A percentile compares a stretch with the other conserved stretches of the same genome.
Conservation (phyloP, 2,797 vertebrate species). For the Channa striata region DNA sequence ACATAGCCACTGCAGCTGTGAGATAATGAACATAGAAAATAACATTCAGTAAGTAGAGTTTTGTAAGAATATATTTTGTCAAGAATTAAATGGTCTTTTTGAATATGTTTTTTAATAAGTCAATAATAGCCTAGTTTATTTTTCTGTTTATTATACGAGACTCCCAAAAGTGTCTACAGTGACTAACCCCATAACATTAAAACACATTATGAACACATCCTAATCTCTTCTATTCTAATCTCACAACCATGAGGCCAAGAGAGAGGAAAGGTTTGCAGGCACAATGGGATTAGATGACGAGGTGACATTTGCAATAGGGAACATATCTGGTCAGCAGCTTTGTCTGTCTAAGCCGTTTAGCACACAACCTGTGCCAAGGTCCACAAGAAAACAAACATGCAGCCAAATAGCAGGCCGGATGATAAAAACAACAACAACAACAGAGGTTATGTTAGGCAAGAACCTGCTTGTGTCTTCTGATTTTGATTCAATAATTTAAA, state of each 20-base stretch:
- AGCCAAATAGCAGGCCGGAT: conserved; percentile 38
- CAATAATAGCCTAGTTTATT: too few relatives aligned
- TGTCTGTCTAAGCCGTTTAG: conserved; percentile 77
- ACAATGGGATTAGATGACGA: conserved; percentile 71
- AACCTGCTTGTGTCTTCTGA: neutral
- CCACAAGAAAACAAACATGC: conserved; percentile 56
- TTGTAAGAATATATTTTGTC: neutral
- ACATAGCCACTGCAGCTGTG: conserved; percentile 15
- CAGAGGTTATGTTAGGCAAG: conserved; percentile 8
- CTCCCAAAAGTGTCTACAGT: neutral
- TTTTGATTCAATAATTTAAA: neutral
- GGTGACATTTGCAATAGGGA: conserved; percentile 76
- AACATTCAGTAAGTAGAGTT: conserved; percentile 12
- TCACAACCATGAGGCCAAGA: conserved; percentile 22
- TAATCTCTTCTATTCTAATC: conserved; percentile 51
- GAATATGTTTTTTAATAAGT: too few relatives aligned
- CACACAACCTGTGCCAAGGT: conserved; percentile 69
- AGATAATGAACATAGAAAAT: conserved; percentile 3
- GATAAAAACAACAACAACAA: conserved; percentile 22
- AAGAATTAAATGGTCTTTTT: neutral
- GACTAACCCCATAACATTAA: conserved; percentile 15
- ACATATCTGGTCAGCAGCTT: conserved; percentile 84
- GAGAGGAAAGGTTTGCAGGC: conserved; percentile 40
- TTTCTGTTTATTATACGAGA: neutral
- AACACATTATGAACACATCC: conserved; percentile 16